Conservation (phyloP, 2,888 invertebrate genomes). For the Patella pellucida region DNA sequence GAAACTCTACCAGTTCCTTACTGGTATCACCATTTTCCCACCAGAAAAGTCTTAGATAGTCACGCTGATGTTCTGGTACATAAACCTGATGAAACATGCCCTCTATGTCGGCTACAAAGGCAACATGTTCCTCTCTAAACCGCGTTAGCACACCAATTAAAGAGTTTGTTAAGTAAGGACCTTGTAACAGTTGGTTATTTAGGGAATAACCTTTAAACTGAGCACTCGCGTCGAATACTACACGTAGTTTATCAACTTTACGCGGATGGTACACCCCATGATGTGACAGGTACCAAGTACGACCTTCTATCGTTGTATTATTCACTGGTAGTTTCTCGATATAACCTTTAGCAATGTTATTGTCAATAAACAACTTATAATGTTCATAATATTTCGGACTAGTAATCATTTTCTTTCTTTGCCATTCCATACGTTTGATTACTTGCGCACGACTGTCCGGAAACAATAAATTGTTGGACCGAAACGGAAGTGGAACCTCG, state of each 20-base stretch:
- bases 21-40: constrained; percentile 22
- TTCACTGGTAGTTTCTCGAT: neutral
- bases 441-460: no score
- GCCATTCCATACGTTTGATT: no score
- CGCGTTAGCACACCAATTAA: constrained; percentile 17
- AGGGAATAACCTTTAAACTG: constrained; percentile 9
- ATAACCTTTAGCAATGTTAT: neutral
- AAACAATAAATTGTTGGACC: no score
- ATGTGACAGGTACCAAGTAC: constrained; percentile 24
- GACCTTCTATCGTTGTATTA: neutral
- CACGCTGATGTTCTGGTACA: constrained; percentile 17
- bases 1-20: constrained; percentile 13
- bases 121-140: constrained; percentile 17
- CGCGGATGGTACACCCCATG: constrained; percentile 29
- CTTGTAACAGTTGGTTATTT: constrained; percentile 21
- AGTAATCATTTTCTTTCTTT: no score
- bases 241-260: constrained; percentile 19
- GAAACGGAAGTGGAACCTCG: no score
- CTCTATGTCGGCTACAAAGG: constrained; percentile 25
- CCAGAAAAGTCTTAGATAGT: constrained; percentile 37
- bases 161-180: constrained; percentile 23
- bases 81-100: constrained; percentile 25
- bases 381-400: no score
- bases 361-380: constrained; percentile 18
- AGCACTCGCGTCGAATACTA: constrained; percentile 21